Base-by-base conservation (phyloP, 2,888 invertebrate species). In the Apotomis betuletana region DNA sequence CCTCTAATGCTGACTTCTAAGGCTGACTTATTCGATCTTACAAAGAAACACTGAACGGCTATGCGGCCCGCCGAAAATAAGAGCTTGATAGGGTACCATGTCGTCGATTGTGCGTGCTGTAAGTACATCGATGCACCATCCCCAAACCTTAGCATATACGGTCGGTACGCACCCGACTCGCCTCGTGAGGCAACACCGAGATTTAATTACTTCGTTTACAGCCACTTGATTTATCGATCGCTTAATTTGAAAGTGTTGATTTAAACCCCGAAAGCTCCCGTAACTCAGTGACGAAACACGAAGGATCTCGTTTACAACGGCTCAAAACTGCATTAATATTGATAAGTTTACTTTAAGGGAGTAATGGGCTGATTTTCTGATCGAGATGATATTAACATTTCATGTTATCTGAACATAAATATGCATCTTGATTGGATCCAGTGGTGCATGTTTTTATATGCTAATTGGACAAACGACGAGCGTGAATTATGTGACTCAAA, bases 171-270 rank as follows among this genome's bases (percentile, higher is more conserved):
- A 52, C 61, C 67, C 13, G 44, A 38, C 13, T 74, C 74, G 76
- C 73, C 77, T 81, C 81, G 79, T 82, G 81, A 83, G 77, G 77
- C 79, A 82, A 84, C 80, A 71, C 67, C 72, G 72, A 80, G 78
- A 85, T 88, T 90, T 90, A 90, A 91, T 91, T 90, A 88, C 88
- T 83, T 80, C 80, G 83, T 83, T 86, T 83, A 80, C 83, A 82
- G 82, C 82, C 83, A 80, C 78, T 82, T 88, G 86, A 90, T 89
- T 90, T 89, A 90, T 83, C 83, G 80, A 81, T 82, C 82, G 79
- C 80, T 87, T 88, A 87, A 88, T 87, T 85, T 86, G 84, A 86
- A 85, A 84, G 86, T 86, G 88, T 87, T 89, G 88, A 89, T 89
- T 88, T 86, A 88, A 87, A 80, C 79, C 84, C 84, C 77, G 78